Conservation (phyloP, 2,797 vertebrate genomes). For the Apodemus agrarius region DNA sequence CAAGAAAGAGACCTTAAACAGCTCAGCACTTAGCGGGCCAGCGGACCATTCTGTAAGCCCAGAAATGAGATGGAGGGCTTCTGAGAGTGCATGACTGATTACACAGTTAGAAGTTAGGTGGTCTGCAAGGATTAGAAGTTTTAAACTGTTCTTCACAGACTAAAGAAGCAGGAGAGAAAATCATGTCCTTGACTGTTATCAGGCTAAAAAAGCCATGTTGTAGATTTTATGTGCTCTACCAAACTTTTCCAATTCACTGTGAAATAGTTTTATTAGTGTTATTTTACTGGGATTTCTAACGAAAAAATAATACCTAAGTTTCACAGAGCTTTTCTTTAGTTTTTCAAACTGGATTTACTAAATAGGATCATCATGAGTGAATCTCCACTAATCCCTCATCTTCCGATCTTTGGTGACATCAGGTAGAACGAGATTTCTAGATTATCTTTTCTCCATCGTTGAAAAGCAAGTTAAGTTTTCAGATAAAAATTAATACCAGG, state of each 20-base stretch:
- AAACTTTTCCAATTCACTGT: background rate
- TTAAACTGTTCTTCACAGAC: background rate
- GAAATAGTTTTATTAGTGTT: background rate
- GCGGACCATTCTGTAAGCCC: background rate
- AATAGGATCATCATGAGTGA: background rate
- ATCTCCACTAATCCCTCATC: background rate
- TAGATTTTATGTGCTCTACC: background rate
- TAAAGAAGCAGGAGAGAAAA: background rate
- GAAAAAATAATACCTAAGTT: background rate
- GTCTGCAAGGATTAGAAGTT: background rate
- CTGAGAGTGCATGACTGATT: background rate
- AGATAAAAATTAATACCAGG: background rate
- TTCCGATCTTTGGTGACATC: background rate
- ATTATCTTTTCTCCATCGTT: background rate
- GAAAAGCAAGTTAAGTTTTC: slow-evolving; percentile 19
- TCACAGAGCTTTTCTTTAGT: background rate
- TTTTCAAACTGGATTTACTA: background rate
- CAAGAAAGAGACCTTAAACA: background rate
- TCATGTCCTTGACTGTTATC: background rate
- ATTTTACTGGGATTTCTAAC: slow-evolving; percentile 44
- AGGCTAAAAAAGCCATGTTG: background rate
- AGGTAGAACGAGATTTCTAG: background rate
- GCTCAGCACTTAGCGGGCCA: background rate
- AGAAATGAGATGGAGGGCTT: background rate
- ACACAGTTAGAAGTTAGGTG: slow-evolving; percentile 2